Conservation (phyloP, 2,888 invertebrate genomes). For the Beris chalybata region DNA sequence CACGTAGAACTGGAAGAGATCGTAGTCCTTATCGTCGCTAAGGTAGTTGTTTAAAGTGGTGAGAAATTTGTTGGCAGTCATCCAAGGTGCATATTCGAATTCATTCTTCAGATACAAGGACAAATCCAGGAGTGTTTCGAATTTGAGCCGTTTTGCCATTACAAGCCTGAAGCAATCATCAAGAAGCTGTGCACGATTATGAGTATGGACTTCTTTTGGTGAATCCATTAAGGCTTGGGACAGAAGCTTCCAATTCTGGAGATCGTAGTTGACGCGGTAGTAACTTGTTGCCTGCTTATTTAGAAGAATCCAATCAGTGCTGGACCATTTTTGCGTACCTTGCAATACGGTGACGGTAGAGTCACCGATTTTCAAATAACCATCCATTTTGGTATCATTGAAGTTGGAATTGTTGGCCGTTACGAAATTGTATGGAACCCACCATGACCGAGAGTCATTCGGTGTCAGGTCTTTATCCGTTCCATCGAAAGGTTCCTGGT, state of each 20-base stretch:
- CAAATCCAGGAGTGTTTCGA: conserved; percentile 45
- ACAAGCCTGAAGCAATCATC: conserved; percentile 71
- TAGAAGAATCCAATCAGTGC: conserved; percentile 56
- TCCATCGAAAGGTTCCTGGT: too few relatives aligned
- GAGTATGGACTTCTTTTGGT: conserved; percentile 62
- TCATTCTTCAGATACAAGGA: conserved; percentile 48
- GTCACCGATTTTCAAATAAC: conserved; percentile 10
- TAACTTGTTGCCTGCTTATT: conserved; percentile 58
- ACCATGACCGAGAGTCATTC: conserved; percentile 10
- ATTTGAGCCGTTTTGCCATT: conserved; percentile 44
- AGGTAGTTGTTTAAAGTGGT: background rate
- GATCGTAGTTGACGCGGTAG: conserved; percentile 69
- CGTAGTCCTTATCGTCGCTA: conserved; percentile 43
- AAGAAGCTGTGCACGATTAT: conserved; percentile 78
- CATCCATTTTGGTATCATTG: conserved; percentile 1
- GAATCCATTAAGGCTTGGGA: conserved; percentile 51
- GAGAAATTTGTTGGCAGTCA: conserved; percentile 42
- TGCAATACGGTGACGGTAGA: background rate
- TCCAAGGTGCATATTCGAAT: conserved; percentile 52
- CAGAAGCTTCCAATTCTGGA: conserved; percentile 63
- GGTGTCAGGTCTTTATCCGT: too few relatives aligned
- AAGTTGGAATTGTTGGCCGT: conserved; percentile 23
- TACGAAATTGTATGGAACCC: conserved; percentile 35
- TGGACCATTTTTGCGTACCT: background rate
- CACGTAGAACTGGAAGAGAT: conserved; percentile 45